phyloP scores from a whole-genome alignment of 2,888 invertebrate genomes.

The Lasius fuliginosus region DNA sequence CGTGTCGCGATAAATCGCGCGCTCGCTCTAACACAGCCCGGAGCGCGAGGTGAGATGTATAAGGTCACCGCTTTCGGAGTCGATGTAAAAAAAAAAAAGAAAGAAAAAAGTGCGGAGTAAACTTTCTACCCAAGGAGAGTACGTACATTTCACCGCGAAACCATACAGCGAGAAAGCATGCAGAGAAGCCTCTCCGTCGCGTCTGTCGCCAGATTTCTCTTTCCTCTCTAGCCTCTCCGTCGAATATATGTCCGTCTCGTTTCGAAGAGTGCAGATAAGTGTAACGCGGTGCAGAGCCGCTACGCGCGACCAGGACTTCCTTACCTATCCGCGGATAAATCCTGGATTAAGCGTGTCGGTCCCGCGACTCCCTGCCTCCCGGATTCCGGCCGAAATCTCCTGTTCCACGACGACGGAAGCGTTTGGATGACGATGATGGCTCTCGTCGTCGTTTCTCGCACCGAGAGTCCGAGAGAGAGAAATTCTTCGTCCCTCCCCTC shows the following conservation, averaged over 20 bases:
- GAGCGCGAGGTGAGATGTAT: background rate
- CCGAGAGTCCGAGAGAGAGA: background rate
- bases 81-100: conserved; percentile 32
- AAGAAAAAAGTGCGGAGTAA: conserved; percentile 26
- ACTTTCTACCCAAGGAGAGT: conserved; percentile 14
- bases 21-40: background rate
- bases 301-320: background rate
- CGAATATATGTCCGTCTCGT: background rate
- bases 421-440: background rate
- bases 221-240: background rate
- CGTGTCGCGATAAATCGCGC: background rate
- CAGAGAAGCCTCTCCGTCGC: background rate
- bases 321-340: conserved; percentile 25
- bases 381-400: too few species aligned
- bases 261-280: background rate
- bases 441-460: background rate
- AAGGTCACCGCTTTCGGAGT: conserved; percentile 7
- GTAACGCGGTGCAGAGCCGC: background rate
- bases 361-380: background rate
- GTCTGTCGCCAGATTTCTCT: background rate
- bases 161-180: background rate
- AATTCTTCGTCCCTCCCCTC: background rate
- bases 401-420: background rate
- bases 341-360: background rate
- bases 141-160: conserved; percentile 1